Conservation (phyloP, 2,113 vertebrate genomes). For the Eublepharis macularius region DNA sequence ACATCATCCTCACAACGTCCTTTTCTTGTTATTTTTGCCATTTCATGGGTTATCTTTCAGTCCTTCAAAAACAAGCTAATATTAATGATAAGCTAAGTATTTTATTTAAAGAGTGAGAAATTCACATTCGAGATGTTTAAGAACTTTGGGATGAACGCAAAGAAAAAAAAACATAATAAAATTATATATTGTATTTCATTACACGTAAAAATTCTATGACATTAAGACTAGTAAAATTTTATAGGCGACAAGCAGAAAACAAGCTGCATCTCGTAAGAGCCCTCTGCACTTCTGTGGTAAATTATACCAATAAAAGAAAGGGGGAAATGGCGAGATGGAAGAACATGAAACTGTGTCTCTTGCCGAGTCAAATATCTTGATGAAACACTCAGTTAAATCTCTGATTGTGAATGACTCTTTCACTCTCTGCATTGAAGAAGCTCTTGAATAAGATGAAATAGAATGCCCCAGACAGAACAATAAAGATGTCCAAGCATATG, state of each 20-base stretch:
- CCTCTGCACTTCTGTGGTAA: not conserved
- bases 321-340: slow-evolving; percentile 14
- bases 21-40: not conserved
- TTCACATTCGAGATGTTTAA: slow-evolving; percentile 4
- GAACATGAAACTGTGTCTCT: slow-evolving; percentile 60
- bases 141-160: not conserved
- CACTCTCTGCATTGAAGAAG: slow-evolving; percentile 60
- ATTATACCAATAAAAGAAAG: not conserved
- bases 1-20: not conserved
- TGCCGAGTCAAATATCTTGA: slow-evolving; percentile 55
- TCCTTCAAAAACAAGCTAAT: not conserved
- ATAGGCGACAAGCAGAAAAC: not conserved
- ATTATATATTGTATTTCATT: slow-evolving; percentile 11
- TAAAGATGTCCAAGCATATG: slow-evolving; percentile 51
- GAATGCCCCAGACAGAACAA: slow-evolving; percentile 69
- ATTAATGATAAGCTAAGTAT: not conserved
- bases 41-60: not conserved
- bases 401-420: slow-evolving; percentile 52
- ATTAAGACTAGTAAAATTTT: slow-evolving; percentile 24
- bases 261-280: not conserved
- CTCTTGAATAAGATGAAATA: slow-evolving; percentile 70
- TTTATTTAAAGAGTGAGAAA: not conserved
- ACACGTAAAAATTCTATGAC: slow-evolving; percentile 24
- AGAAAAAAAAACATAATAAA: slow-evolving; percentile 1
- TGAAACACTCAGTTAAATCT: slow-evolving; percentile 59